phyloP scores from a whole-genome alignment of 2,888 invertebrate genomes.

The Drosophila falleni region DNA sequence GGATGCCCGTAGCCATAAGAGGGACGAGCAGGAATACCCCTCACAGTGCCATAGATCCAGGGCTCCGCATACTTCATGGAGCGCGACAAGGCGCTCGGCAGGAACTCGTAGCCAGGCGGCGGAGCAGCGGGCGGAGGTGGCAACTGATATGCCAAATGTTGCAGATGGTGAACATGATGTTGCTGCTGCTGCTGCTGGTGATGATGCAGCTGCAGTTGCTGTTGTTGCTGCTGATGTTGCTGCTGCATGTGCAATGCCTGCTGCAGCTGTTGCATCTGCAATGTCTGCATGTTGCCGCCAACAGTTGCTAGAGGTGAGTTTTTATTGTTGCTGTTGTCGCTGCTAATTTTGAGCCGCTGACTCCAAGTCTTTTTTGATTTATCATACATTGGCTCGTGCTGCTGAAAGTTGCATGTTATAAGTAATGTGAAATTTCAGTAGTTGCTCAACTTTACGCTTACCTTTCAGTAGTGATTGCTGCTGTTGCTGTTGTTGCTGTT shows the following conservation, averaged over 20 bases:
- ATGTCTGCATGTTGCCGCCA: constrained; percentile 66
- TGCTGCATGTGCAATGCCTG: constrained; percentile 63
- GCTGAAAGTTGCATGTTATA: constrained; percentile 3
- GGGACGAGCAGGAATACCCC: constrained; percentile 86
- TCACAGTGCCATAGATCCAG: constrained; percentile 93
- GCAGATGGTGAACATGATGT: constrained; percentile 49
- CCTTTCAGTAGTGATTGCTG: constrained; percentile 60
- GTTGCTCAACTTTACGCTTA: constrained; percentile 15
- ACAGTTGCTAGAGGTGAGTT: constrained; percentile 82
- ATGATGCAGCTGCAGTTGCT: constrained; percentile 56
- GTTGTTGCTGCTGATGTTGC: constrained; percentile 84
- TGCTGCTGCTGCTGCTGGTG: constrained; percentile 64
- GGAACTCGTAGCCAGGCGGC: constrained; percentile 76
- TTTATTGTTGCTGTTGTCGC: constrained; percentile 83
- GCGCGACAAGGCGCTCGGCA: constrained; percentile 89
- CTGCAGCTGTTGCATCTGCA: constrained; percentile 67
- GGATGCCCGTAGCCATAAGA: constrained; percentile 80
- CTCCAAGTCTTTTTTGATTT: constrained; percentile 90
- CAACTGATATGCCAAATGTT: constrained; percentile 64
- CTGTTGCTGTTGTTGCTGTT: constrained; percentile 30
- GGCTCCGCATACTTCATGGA: constrained; percentile 95
- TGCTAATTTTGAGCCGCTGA: constrained; percentile 88
- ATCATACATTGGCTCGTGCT: constrained; percentile 84
- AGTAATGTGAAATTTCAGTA: neutral
- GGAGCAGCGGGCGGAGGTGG: constrained; percentile 49